Conservation (phyloP, 2,113 vertebrate species). For the Corydoras maculifer region DNA sequence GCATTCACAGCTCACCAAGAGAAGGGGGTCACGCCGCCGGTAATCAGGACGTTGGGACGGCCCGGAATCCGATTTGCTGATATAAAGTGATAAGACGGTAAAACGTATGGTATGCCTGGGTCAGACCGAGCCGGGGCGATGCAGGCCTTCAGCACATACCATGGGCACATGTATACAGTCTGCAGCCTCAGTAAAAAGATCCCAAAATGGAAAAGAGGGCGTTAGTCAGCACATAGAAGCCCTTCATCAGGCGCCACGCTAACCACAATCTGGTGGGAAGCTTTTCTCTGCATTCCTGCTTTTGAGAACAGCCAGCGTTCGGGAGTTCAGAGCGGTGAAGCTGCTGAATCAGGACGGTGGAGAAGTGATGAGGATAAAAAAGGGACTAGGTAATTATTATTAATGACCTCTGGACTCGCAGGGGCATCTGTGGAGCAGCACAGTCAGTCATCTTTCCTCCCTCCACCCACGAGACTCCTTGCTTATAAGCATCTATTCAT, state of each 20-base stretch:
- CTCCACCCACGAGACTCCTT: too few relatives aligned
- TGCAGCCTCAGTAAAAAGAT: conserved; percentile 14
- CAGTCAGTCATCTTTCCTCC: too few relatives aligned
- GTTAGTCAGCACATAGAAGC: conserved; percentile 14
- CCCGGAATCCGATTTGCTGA: conserved; percentile 48
- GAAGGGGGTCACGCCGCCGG: conserved; percentile 55
- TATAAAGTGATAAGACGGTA: conserved; percentile 24
- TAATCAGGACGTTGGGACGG: conserved; percentile 45
- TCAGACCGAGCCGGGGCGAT: conserved; percentile 8
- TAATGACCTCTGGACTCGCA: conserved; percentile 13
- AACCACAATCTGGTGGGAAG: neutral
- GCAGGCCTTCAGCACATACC: neutral
- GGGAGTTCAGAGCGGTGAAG: neutral
- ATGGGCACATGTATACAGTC: neutral
- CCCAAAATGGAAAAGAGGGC: conserved; percentile 25
- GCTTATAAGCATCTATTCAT: too few relatives aligned
- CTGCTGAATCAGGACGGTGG: neutral
- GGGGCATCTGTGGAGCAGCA: too few relatives aligned
- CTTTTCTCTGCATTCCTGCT: neutral
- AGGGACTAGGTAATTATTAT: conserved; percentile 22
- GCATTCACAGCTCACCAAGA: conserved; percentile 38
- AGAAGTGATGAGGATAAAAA: too few relatives aligned
- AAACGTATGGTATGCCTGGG: neutral
- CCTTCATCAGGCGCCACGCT: neutral
- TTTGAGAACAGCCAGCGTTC: neutral